phyloP scores from a whole-genome alignment of 2,113 vertebrate genomes.

The Pampusana beccarii region DNA sequence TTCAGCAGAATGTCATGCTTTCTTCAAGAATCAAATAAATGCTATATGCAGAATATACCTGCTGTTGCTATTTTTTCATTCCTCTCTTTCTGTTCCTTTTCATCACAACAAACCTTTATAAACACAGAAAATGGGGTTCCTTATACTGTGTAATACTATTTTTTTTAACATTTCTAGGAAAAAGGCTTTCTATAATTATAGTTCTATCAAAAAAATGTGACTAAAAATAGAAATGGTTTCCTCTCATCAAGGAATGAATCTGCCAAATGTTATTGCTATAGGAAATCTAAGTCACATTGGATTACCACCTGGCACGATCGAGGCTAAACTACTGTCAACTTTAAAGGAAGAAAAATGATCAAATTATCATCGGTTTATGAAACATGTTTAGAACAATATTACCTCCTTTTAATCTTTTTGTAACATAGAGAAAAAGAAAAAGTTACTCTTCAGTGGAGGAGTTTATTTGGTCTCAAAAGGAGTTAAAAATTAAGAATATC shows the following conservation, averaged over 20 bases:
- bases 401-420: slow-evolving; percentile 10
- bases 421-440: neutral
- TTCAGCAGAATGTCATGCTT: neutral
- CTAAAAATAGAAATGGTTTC: slow-evolving; percentile 65
- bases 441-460: neutral
- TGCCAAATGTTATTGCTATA: slow-evolving; percentile 74
- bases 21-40: neutral
- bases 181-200: slow-evolving; percentile 53
- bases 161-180: neutral
- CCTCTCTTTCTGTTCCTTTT: neutral
- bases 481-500: neutral
- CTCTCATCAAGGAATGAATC: slow-evolving; percentile 70
- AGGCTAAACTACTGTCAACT: slow-evolving; percentile 55
- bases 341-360: slow-evolving; percentile 49
- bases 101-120: slow-evolving; percentile 10
- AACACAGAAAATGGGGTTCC: slow-evolving; percentile 31
- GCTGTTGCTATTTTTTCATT: neutral
- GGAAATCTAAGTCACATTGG: slow-evolving; percentile 71
- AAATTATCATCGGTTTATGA: slow-evolving; percentile 57
- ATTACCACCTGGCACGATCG: slow-evolving; percentile 70
- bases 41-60: neutral
- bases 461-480: neutral
- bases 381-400: neutral
- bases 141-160: neutral
- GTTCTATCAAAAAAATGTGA: slow-evolving; percentile 64